Conservation (phyloP, 2,797 vertebrate genomes). For the Oreochromis mossambicus region DNA sequence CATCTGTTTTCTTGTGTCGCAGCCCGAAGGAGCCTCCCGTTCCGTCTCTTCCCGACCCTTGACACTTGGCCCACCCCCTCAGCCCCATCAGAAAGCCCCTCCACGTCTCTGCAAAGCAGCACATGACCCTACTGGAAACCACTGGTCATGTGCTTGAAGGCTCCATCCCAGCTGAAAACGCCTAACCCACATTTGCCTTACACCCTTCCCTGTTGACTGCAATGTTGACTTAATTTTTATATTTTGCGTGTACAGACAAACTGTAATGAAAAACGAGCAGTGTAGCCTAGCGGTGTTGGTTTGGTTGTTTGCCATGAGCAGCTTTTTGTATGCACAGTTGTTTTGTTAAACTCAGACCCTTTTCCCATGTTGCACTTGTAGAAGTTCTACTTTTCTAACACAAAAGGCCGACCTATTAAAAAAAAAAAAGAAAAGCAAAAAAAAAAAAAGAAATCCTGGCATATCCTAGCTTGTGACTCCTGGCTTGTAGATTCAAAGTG, state of each 20-base stretch:
- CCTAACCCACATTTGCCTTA: background rate
- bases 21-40: constrained; percentile 52
- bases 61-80: constrained; percentile 17
- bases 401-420: constrained; percentile 5
- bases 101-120: background rate
- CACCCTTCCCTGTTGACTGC: constrained; percentile 29
- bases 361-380: constrained; percentile 35
- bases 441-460: background rate
- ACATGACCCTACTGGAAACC: constrained; percentile 51
- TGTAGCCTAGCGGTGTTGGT: constrained; percentile 25
- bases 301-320: constrained; percentile 31
- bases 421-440: background rate
- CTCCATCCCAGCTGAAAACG: constrained; percentile 3
- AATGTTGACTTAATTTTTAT: constrained; percentile 69
- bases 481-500: background rate
- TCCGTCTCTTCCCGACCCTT: constrained; percentile 18
- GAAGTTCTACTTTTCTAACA: constrained; percentile 37
- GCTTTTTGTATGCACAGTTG: constrained; percentile 46
- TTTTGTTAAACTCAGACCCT: constrained; percentile 32
- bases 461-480: constrained; percentile 1
- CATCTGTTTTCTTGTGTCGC: constrained; percentile 38
- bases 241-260: constrained; percentile 50
- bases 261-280: constrained; percentile 33
- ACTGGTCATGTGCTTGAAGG: constrained; percentile 16
- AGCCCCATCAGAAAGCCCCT: background rate